These are phyloP conservation scores for Pseudomyrmex dendroicus DNA, from an alignment of 1,140 invertebrate species.

Conservation along the genomic window DNA sequence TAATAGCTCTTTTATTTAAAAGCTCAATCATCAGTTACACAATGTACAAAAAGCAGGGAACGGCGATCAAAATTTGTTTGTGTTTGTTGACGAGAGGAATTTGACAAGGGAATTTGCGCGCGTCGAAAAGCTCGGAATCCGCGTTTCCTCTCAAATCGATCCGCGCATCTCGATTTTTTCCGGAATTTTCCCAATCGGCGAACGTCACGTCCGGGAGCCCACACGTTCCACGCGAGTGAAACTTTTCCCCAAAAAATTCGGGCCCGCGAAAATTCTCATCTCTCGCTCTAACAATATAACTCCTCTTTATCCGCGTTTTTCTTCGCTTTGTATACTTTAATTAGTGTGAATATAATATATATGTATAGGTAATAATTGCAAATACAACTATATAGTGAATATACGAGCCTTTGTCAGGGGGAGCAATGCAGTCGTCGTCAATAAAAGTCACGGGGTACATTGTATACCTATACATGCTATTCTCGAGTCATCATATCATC, in stretches of 20 bases:
- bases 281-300: constrained; percentile 65
- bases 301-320: constrained; percentile 61
- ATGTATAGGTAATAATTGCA: constrained; percentile 79
- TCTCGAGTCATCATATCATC: constrained; percentile 52
- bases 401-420: constrained; percentile 81
- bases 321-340: constrained; percentile 68
- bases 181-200: not conserved
- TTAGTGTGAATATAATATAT: constrained; percentile 79
- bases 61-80: constrained; percentile 6
- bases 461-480: constrained; percentile 61
- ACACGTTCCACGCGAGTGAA: constrained; percentile 56
- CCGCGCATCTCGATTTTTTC: not conserved
- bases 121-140: constrained; percentile 19
- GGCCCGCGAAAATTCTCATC: not conserved
- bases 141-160: not conserved
- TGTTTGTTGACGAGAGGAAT: not conserved
- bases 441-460: constrained; percentile 73
- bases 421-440: constrained; percentile 79
- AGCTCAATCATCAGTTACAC: constrained; percentile 8
- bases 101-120: not conserved
- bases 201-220: not conserved
- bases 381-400: constrained; percentile 81
- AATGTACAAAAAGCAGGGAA: too few species aligned
- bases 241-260: constrained; percentile 1
- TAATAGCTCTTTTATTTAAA: not conserved